Evolutionary conservation across 2,888 invertebrate genomes (phyloP).

Genomic region (Sinotaia quadrata): DNA sequence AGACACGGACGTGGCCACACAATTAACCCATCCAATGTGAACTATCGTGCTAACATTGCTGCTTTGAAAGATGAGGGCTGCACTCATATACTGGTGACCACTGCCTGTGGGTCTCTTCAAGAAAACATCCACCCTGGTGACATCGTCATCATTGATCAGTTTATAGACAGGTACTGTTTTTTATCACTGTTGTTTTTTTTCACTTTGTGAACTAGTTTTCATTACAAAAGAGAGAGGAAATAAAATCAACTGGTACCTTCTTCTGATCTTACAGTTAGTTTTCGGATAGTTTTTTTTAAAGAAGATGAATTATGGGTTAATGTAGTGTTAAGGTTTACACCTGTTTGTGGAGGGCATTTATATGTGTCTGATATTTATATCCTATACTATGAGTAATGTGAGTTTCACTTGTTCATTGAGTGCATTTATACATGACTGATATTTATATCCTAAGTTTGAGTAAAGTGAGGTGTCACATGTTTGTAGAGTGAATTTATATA

Average conservation of each 20-base stretch:
- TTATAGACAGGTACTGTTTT: conserved; percentile 77
- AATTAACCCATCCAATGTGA: conserved; percentile 89
- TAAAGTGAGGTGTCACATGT: too few species aligned
- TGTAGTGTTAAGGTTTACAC: neutral
- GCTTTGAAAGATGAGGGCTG: conserved; percentile 88
- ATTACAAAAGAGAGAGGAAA: too few species aligned
- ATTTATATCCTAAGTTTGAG: neutral
- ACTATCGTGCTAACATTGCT: conserved; percentile 97
- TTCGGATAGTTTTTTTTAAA: too few species aligned
- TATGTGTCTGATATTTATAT: neutral
- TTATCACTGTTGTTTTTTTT: neutral
- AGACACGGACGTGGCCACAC: conserved; percentile 80
- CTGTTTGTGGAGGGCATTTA: neutral
- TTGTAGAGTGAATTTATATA: too few species aligned
- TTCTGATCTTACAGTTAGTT: too few species aligned
- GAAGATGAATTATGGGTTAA: too few species aligned
- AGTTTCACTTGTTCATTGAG: neutral
- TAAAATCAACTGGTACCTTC: too few species aligned
- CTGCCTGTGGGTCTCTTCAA: conserved; percentile 92
- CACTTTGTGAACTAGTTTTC: too few species aligned
- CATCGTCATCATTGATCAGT: conserved; percentile 86
- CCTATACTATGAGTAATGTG: too few species aligned
- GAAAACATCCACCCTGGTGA: conserved; percentile 91
- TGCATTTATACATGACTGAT: neutral
- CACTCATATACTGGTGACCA: conserved; percentile 93